These are phyloP conservation scores for Poeciliopsis turneri DNA, from an alignment of 2,797 vertebrate genomes.

Conservation along the genomic window DNA sequence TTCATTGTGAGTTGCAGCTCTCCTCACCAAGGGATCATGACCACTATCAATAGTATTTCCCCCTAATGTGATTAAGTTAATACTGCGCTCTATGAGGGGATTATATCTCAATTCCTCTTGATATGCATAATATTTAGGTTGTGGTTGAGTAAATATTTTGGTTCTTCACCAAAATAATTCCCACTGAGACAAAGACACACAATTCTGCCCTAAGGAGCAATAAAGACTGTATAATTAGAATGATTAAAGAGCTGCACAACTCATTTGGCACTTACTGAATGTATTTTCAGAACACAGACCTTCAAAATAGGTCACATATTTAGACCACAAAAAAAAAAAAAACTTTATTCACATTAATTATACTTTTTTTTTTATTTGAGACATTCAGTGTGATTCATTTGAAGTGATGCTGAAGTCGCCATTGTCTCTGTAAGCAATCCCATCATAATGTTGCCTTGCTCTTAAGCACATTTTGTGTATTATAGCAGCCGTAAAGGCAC, in stretches of 20 bases:
- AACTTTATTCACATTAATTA: conserved; percentile 79
- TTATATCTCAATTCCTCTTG: conserved; percentile 82
- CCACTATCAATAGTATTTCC: conserved; percentile 81
- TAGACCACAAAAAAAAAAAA: conserved; percentile 69
- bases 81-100: conserved; percentile 79
- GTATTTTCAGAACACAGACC: conserved; percentile 75
- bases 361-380: conserved; percentile 63
- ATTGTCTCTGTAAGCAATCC: conserved; percentile 75
- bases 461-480: conserved; percentile 75
- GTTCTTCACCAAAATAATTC: conserved; percentile 80
- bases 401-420: conserved; percentile 66
- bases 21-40: conserved; percentile 73
- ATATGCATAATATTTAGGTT: conserved; percentile 83
- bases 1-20: conserved; percentile 70
- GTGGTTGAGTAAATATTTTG: conserved; percentile 81
- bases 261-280: conserved; percentile 81
- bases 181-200: conserved; percentile 79
- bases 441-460: conserved; percentile 70
- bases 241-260: conserved; percentile 81
- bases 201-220: conserved; percentile 79
- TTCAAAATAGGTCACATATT: conserved; percentile 83
- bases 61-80: conserved; percentile 82
- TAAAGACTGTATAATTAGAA: conserved; percentile 84
- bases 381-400: conserved; percentile 65
- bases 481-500: conserved; percentile 63